Evolutionary conservation across 1,140 invertebrate species (phyloP).

Genomic region (Melitaea cinxia): DNA sequence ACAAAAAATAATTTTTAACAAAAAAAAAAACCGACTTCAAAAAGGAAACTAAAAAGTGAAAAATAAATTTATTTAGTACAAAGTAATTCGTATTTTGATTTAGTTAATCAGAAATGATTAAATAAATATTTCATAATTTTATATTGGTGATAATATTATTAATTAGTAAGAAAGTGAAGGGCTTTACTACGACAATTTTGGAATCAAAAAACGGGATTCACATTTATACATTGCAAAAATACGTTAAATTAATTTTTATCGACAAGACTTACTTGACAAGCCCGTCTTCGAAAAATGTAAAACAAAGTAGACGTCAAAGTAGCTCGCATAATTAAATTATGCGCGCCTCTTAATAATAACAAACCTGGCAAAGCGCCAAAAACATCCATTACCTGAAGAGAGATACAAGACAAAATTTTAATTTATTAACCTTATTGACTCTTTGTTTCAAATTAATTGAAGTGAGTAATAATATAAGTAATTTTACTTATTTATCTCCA

Average conservation of each 20-base stretch:
- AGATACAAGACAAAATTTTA: conserved; percentile 21
- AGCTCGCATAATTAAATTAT: conserved; percentile 75
- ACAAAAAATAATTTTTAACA: too few relatives aligned
- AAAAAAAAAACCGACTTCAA: too few relatives aligned
- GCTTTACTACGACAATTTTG: too few relatives aligned
- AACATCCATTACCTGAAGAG: conserved; percentile 56
- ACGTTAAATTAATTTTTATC: conserved; percentile 15
- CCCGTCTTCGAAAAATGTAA: conserved; percentile 63
- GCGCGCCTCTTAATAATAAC: conserved; percentile 65
- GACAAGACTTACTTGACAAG: conserved; percentile 24
- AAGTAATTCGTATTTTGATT: too few relatives aligned
- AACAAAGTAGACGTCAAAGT: conserved; percentile 68
- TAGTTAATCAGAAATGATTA: too few relatives aligned
- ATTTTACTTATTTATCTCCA: neutral
- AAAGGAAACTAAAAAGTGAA: too few relatives aligned
- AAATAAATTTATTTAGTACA: too few relatives aligned
- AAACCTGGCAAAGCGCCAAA: conserved; percentile 54
- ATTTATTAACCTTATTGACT: conserved; percentile 15
- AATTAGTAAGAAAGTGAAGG: too few relatives aligned
- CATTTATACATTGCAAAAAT: neutral
- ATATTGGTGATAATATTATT: too few relatives aligned
- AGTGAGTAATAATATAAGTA: neutral
- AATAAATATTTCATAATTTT: too few relatives aligned
- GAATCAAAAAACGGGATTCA: neutral
- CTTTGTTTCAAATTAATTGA: neutral